Base-by-base conservation (phyloP, 2,797 vertebrate species). In the Petrocephalus schoutedeni region DNA sequence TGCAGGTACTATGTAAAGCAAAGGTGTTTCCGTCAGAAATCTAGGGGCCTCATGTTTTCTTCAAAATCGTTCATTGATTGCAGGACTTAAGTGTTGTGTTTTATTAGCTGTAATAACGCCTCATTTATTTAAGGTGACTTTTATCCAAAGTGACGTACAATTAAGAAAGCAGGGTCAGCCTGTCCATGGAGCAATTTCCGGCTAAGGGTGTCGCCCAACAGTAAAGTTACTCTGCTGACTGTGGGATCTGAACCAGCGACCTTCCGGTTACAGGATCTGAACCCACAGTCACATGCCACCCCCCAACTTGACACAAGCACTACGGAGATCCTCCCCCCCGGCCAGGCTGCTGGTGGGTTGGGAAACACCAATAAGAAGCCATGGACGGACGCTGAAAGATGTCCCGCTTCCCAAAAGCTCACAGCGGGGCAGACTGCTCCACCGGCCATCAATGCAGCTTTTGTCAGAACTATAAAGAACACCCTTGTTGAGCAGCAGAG, bases 341-440 rank as follows among this genome's bases (percentile, higher is more conserved):
- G 71, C 7, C 21, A 58, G 36, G 56, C 80, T 19, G 64, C 53
- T 87, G 41, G 82, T 0, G 8, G 64, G 64, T 86, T 41, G 36
- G 59, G 64, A 90, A 91, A 91, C 89, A 85, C 54, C 82, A 53
- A 12, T 28, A 57, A 51, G 86, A 88, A 90, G 89, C 89, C 59
- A 80, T 51, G 0, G 86, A 90, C 88, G 91, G 89, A 89, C 87
- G 88, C 64, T 12, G 88, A 87, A 58, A 89, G 92, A 94, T 92
- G 89, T 90, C 89, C 87, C 91, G 90, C 91, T 91, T 90, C 84
- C 90, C 89, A 89, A 74, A 92, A 93, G 93, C 89, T 90, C 85
- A 87, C 6, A 80, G 67, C 74, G 85, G 54, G 61, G 84, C 32
- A 49, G 36, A 36, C 80, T 71, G 41, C 80, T 84, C 77, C 88